Base-by-base conservation (phyloP, 1,140 invertebrate species). In the Zaprionus nigranus region DNA sequence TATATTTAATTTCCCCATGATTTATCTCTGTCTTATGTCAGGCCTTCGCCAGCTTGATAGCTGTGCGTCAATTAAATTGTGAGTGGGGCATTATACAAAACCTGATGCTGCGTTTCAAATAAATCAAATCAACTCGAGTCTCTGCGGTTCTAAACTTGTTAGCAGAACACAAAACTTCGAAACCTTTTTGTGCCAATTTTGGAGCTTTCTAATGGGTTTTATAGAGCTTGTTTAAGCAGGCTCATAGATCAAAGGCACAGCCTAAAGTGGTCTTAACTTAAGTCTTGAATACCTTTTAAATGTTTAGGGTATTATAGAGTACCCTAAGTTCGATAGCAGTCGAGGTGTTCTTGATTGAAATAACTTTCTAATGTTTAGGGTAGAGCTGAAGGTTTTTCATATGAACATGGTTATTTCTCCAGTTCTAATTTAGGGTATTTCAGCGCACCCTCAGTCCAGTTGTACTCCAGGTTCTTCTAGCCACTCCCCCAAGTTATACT, bases 11-110 rank as follows among this genome's bases (percentile, higher is more conserved):
- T 38, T 13, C 53, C 12, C 28, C 13, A 26, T 30, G 51, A 77
- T 72, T 76, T 56, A 71, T 71, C 49, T 61, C 56, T 12, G 9
- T 36, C 34, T 62, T 62, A 56, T 68, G 56, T 56, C 74, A 17
- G 40, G 40, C 7, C n/a, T 46, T 46, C 40, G 15, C 30, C 30
- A 6, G 40, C 40, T 46, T 17, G n/a, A n/a, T 17, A 17, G 40
- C 40, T 6, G 17, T 9, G n/a, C 40, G 40, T n/a, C 40, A 46
- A 46, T 46, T 46, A 46, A 46, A 46, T 7, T 43, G 40, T 17
- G 40, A 46, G 40, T 46, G 40, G n/a, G 40, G 40, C 40, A 46
- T 17, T 17, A 46, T 46, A n/a, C 40, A 46, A 46, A 46, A 17
- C n/a, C 36, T 38, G 36, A 13, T 38, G 36, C 9, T 34, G 30